phyloP scores from a whole-genome alignment of 1,140 invertebrate genomes.

The Gryon sp. region DNA sequence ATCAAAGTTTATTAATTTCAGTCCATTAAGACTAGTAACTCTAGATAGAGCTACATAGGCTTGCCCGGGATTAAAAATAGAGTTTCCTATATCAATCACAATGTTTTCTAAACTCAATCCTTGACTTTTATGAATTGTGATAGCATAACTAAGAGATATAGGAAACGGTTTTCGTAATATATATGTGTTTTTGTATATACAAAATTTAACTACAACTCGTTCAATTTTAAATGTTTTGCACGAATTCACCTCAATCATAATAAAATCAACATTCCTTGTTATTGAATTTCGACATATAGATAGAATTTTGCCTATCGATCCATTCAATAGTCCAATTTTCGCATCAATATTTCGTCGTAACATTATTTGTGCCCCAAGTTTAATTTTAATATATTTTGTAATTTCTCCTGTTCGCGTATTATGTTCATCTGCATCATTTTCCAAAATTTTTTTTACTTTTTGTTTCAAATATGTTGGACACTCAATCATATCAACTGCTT shows the following conservation, averaged over 20 bases:
- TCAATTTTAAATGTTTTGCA: slow-evolving; percentile 9
- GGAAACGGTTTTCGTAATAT: slow-evolving; percentile 16
- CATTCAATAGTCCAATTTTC: slow-evolving; percentile 12
- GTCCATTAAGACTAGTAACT: not conserved
- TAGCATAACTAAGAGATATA: slow-evolving; percentile 8
- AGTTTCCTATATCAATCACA: slow-evolving; percentile 7
- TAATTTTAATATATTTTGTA: slow-evolving; percentile 10
- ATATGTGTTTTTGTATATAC: not conserved
- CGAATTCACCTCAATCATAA: not conserved
- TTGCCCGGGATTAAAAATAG: slow-evolving; percentile 10
- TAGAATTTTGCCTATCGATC: slow-evolving; percentile 1
- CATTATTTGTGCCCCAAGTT: slow-evolving; percentile 19
- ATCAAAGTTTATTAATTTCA: not conserved
- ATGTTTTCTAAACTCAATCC: slow-evolving; percentile 4
- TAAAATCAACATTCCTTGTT: not conserved
- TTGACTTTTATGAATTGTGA: slow-evolving; percentile 3
- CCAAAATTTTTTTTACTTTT: not conserved
- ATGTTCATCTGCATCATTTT: not conserved
- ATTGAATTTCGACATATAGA: not conserved
- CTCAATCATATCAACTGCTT: slow-evolving; percentile 1
- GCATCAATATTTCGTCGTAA: slow-evolving; percentile 21
- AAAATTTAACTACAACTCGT: not conserved
- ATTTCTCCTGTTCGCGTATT: slow-evolving; percentile 8
- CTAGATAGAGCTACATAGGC: slow-evolving; percentile 1
- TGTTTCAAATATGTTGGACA: slow-evolving; percentile 10